These are phyloP conservation scores for Drosophila ochracea DNA, from an alignment of 2,888 invertebrate genomes.

Conservation along the genomic window DNA sequence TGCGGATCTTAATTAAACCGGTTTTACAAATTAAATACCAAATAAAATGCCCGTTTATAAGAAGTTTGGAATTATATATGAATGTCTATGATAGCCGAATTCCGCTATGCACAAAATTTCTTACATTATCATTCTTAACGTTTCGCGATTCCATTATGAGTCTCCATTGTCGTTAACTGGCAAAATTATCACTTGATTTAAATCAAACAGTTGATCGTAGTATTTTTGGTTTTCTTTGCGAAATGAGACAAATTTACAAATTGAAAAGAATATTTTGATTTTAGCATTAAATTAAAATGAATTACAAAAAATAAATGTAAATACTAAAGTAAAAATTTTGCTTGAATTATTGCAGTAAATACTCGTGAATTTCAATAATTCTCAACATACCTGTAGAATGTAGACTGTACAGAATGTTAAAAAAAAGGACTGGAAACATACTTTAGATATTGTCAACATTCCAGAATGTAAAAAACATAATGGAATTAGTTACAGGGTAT, in stretches of 20 bases:
- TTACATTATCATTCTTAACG: not conserved
- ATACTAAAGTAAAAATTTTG: not conserved
- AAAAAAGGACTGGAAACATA: not conserved
- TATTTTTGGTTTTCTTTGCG: not conserved
- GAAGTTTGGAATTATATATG: not conserved
- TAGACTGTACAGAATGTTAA: not conserved
- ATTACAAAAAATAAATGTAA: not conserved
- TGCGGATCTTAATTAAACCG: not conserved
- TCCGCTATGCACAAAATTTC: not conserved
- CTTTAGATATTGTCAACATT: not conserved
- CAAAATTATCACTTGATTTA: not conserved
- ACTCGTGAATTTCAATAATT: not conserved
- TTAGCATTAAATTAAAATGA: not conserved
- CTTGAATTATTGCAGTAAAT: not conserved
- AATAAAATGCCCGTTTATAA: not conserved
- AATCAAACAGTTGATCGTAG: not conserved
- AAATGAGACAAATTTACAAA: not conserved
- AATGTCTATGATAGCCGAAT: not conserved
- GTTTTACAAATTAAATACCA: not conserved
- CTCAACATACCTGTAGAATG: not conserved
- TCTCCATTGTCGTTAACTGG: not conserved
- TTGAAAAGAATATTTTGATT: not conserved
- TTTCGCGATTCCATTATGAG: not conserved
- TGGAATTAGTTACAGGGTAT: constrained; percentile 10
- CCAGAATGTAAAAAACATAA: not conserved